Evolutionary conservation across 2,797 vertebrate genomes (phyloP).

Genomic region (Trachops cirrhosus): DNA sequence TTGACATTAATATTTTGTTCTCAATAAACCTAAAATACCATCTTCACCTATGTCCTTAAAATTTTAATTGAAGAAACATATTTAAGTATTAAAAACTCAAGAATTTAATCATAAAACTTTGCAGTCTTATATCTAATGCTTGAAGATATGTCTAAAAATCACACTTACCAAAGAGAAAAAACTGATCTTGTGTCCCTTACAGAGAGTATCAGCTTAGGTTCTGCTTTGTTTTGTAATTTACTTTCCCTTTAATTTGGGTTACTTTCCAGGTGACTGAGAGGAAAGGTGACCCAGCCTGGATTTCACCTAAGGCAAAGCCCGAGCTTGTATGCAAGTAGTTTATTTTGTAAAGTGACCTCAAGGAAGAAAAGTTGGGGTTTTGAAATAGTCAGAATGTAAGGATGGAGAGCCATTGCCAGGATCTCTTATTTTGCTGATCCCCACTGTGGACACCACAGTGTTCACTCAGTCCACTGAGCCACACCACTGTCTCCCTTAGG

Average conservation of each 20-base stretch:
- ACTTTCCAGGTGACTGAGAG: neutral
- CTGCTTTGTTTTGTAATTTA: neutral
- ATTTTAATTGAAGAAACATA: neutral
- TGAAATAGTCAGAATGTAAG: neutral
- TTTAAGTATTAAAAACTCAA: slow-evolving; percentile 2
- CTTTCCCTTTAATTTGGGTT: neutral
- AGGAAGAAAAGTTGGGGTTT: neutral
- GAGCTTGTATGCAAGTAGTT: neutral
- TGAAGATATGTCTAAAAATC: neutral
- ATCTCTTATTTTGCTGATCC: neutral
- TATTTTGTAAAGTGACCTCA: slow-evolving; percentile 5
- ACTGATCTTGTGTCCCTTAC: neutral
- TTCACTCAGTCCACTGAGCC: neutral
- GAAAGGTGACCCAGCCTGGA: neutral
- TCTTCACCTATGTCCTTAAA: neutral
- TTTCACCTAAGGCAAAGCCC: neutral
- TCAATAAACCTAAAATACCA: neutral
- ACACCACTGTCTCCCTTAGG: neutral
- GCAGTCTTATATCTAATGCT: neutral
- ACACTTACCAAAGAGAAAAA: neutral
- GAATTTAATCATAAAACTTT: neutral
- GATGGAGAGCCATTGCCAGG: neutral
- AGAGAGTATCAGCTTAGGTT: neutral
- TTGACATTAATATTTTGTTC: slow-evolving; percentile 28
- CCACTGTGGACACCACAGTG: neutral